phyloP scores from a whole-genome alignment of 2,797 vertebrate species.

The Lithobates pipiens region DNA sequence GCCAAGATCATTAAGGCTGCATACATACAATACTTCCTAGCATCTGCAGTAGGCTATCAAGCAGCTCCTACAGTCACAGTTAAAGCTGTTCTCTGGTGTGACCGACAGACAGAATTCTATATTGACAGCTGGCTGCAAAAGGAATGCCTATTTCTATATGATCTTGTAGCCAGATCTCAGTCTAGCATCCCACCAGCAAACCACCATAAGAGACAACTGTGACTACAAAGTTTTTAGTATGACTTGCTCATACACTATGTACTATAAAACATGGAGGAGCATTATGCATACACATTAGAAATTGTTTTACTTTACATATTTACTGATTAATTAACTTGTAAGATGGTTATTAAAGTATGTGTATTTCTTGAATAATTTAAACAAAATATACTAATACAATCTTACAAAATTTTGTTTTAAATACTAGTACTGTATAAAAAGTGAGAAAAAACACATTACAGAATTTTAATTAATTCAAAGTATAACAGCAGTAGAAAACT shows the following conservation, averaged over 20 bases:
- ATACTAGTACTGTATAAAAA: neutral
- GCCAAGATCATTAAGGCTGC: neutral
- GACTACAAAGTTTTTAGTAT: neutral
- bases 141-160: neutral
- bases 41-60: neutral
- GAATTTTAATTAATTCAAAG: neutral
- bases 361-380: neutral
- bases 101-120: neutral
- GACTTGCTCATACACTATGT: neutral
- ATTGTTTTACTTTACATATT: neutral
- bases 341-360: neutral
- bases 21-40: neutral
- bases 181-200: neutral
- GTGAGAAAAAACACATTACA: neutral
- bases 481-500: neutral
- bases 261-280: too few species aligned
- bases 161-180: neutral
- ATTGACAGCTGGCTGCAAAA: neutral
- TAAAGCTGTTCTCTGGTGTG: neutral
- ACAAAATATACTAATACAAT: neutral
- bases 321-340: neutral
- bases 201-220: neutral
- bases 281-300: neutral
- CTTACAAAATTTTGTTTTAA: neutral
- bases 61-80: too few species aligned